Conservation (phyloP, 2,113 vertebrate genomes). For the Equus przewalskii region DNA sequence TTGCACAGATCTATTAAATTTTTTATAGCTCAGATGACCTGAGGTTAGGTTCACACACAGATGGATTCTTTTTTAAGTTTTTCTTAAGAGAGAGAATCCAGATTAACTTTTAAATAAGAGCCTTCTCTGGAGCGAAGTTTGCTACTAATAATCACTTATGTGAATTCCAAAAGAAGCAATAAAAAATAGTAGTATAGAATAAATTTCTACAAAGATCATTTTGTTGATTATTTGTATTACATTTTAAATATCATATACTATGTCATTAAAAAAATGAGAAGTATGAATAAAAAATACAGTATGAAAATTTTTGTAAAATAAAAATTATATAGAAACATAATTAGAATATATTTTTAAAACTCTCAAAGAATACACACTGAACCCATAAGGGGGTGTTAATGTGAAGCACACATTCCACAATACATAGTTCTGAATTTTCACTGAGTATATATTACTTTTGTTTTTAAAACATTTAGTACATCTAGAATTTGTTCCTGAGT, state of each 20-base stretch:
- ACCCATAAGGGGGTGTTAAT: neutral
- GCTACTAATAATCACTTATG: neutral
- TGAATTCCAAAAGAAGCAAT: slow-evolving; percentile 36
- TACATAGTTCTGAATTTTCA: neutral
- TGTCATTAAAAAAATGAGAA: neutral
- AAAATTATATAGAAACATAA: neutral
- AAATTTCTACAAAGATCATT: slow-evolving; percentile 30
- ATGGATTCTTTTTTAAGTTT: neutral
- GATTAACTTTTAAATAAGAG: slow-evolving; percentile 34
- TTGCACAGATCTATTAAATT: neutral
- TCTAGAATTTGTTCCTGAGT: slow-evolving; percentile 48
- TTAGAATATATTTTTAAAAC: neutral
- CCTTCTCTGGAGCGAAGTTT: neutral
- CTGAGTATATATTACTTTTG: neutral
- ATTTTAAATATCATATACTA: neutral
- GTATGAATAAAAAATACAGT: slow-evolving; percentile 18
- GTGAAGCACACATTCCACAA: neutral
- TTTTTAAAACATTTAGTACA: slow-evolving; percentile 49
- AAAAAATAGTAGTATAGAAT: neutral
- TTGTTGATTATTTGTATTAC: neutral
- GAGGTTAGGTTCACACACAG: neutral
- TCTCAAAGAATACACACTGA: neutral
- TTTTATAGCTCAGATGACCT: neutral
- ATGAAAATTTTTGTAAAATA: neutral
- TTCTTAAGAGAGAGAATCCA: neutral